Percentiles rank a stretch among this genome's conserved stretches.
Evolutionary conservation across 1,140 invertebrate genomes (phyloP).

Genomic region (Drosophila hydei): DNA sequence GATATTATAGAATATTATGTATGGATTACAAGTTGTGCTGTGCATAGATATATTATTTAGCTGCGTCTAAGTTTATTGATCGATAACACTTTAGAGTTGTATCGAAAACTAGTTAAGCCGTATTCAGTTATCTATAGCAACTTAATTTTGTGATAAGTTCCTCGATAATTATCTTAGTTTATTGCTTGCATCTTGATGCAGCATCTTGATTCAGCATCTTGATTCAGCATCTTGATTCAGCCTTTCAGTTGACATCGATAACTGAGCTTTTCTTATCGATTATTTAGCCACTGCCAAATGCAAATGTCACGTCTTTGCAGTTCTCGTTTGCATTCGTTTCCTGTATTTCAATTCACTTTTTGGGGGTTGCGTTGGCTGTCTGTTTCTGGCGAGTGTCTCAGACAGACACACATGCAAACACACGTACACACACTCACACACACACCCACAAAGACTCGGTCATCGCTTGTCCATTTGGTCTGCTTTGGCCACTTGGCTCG

Average conservation of each 20-base stretch:
- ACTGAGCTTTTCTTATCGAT: neutral
- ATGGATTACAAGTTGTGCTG: no score
- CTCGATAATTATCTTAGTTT: no score
- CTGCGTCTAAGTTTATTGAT: slow-evolving; percentile 3
- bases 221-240: neutral
- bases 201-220: no score
- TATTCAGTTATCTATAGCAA: no score
- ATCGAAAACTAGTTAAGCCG: no score
- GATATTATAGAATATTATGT: no score
- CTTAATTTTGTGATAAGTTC: no score
- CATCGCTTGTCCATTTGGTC: slow-evolving; percentile 33
- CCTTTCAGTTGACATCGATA: neutral
- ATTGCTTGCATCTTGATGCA: neutral
- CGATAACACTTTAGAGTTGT: neutral
- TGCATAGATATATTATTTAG: slow-evolving; percentile 2
- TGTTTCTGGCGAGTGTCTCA: slow-evolving; percentile 39
- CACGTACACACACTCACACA: neutral
- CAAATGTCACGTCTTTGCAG: slow-evolving; percentile 66
- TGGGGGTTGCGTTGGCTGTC: slow-evolving; percentile 1
- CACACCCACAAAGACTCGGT: neutral
- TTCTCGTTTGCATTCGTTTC: slow-evolving; percentile 13
- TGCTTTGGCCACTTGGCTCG: slow-evolving; percentile 48
- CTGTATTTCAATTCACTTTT: slow-evolving; percentile 18
- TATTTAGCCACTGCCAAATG: slow-evolving; percentile 21
- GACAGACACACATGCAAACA: slow-evolving; percentile 19